These are phyloP conservation scores for Latrodectus hesperus DNA, from an alignment of 2,888 invertebrate species.

Conservation along the genomic window DNA sequence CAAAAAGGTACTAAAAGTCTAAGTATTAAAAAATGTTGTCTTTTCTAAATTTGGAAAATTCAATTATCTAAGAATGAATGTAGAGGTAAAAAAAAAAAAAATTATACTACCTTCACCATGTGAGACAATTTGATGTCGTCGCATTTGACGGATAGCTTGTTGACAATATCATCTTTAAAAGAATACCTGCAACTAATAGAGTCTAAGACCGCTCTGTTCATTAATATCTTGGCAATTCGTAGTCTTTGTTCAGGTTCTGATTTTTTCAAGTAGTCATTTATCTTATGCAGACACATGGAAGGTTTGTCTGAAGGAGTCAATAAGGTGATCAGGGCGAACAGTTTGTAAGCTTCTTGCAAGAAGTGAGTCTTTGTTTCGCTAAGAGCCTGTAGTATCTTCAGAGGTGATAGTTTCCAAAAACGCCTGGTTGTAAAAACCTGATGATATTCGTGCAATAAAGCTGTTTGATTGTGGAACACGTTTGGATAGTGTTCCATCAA, in stretches of 20 bases:
- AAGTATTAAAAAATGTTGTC: too few species aligned
- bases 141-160: not conserved
- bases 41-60: too few species aligned
- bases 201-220: not conserved
- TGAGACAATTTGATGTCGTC: not conserved
- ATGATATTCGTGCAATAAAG: not conserved
- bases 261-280: not conserved
- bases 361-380: not conserved
- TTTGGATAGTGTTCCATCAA: not conserved
- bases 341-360: not conserved
- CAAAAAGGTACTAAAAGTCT: too few species aligned
- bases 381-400: not conserved
- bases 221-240: not conserved
- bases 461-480: not conserved
- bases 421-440: not conserved
- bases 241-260: not conserved
- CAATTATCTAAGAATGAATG: too few species aligned
- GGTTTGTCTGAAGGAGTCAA: not conserved
- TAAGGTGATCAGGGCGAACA: not conserved
- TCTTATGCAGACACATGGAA: not conserved
- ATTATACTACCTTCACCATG: not conserved
- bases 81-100: not conserved
- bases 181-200: not conserved
- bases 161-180: not conserved
- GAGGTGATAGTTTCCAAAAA: not conserved